Percentiles rank a stretch among this genome's conserved stretches.
Conservation (phyloP, 2,113 vertebrate genomes). For the Gymnarchus niloticus region DNA sequence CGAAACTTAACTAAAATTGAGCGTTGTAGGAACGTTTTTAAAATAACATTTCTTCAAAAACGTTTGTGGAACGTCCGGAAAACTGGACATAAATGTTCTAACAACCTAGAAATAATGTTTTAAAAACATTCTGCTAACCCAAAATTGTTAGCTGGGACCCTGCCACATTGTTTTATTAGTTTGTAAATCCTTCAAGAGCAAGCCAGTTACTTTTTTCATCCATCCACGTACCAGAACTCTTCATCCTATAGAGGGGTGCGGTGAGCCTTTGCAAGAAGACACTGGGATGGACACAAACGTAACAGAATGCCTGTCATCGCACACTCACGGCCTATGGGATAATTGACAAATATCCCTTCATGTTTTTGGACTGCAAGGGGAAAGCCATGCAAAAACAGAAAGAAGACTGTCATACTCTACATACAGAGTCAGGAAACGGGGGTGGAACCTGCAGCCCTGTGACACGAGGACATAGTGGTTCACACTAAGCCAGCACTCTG, state of each 20-base stretch:
- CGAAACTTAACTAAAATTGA: no score
- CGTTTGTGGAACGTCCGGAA: no score
- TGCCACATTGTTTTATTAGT: not conserved
- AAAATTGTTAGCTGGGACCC: no score
- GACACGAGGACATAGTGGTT: not conserved
- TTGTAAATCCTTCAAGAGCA: not conserved
- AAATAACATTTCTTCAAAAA: no score
- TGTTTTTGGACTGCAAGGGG: not conserved
- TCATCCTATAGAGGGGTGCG: not conserved
- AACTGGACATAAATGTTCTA: no score
- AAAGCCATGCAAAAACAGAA: not conserved
- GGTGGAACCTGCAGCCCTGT: not conserved
- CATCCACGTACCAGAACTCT: not conserved
- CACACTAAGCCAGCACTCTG: not conserved
- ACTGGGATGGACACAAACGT: not conserved
- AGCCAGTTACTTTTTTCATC: not conserved
- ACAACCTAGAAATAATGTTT: no score
- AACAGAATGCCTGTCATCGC: not conserved
- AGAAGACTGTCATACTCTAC: no score
- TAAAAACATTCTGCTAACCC: no score
- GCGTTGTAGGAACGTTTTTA: no score
- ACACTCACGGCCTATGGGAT: not conserved
- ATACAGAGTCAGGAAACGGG: not conserved
- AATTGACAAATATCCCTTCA: not conserved
- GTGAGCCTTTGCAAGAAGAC: not conserved